Evolutionary conservation across 2,113 vertebrate species (phyloP).

Genomic region (Coryphaenoides rupestris): DNA sequence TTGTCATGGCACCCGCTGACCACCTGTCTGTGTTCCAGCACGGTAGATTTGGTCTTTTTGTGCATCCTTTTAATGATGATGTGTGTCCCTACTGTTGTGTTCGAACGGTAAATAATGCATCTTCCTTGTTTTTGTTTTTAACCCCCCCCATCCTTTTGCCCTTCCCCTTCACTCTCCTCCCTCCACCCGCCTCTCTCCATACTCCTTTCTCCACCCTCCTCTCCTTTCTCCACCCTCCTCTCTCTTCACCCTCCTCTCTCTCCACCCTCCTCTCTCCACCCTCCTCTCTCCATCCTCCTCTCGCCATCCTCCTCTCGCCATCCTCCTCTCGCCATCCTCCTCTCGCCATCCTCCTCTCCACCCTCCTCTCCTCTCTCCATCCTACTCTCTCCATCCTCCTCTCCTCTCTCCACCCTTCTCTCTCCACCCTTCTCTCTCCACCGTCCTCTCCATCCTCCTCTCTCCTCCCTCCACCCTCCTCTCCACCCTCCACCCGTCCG

Average conservation of each 20-base stretch:
- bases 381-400: no score
- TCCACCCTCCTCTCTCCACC: background rate
- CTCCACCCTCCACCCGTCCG: background rate
- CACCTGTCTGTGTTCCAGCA: no score
- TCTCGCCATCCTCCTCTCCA: no score
- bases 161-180: no score
- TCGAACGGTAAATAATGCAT: no score
- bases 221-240: background rate
- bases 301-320: background rate
- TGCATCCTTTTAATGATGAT: no score
- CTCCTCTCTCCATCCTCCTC: background rate
- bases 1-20: no score
- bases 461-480: background rate
- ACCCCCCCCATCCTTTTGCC: no score
- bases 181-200: background rate
- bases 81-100: no score
- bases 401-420: background rate
- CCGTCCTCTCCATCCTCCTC: background rate
- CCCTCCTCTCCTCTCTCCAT: background rate
- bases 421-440: background rate
- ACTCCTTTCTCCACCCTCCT: no score
- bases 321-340: background rate
- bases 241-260: background rate
- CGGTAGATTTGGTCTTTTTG: no score
- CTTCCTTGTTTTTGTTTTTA: no score